Conservation (phyloP, 1,140 invertebrate species). For the Condylostylus longicornis region DNA sequence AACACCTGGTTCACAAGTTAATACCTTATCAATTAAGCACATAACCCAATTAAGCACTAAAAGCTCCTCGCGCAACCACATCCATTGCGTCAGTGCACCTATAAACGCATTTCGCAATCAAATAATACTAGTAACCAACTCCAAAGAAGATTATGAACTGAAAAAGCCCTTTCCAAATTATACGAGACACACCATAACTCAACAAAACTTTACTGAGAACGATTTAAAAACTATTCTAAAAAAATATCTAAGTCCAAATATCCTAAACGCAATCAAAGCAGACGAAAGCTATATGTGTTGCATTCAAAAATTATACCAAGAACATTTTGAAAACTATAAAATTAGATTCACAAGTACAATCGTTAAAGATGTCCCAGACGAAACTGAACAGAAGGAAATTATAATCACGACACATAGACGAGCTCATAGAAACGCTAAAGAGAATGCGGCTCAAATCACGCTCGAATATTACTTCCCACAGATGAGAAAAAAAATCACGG, state of each 20-base stretch:
- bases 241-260: neutral
- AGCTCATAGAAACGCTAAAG: slow-evolving; percentile 5
- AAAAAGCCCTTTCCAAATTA: neutral
- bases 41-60: slow-evolving; percentile 2
- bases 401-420: slow-evolving; percentile 2
- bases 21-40: neutral
- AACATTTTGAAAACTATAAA: slow-evolving; percentile 1
- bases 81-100: neutral
- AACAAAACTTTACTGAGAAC: neutral
- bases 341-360: slow-evolving; percentile 1
- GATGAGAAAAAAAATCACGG: slow-evolving; percentile 4
- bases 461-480: slow-evolving; percentile 5
- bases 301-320: neutral
- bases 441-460: slow-evolving; percentile 4
- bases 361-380: slow-evolving; percentile 2
- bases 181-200: neutral
- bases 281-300: neutral
- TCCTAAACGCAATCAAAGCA: neutral
- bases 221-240: neutral
- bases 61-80: slow-evolving; percentile 1
- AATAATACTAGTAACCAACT: neutral
- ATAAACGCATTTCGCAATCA: slow-evolving; percentile 6
- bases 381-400: slow-evolving; percentile 4
- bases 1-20: too few species aligned
- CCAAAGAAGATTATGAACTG: neutral